These are phyloP conservation scores for Leptobrachium ailaonicum DNA, from an alignment of 2,113 vertebrate species.

Conservation along the genomic window DNA sequence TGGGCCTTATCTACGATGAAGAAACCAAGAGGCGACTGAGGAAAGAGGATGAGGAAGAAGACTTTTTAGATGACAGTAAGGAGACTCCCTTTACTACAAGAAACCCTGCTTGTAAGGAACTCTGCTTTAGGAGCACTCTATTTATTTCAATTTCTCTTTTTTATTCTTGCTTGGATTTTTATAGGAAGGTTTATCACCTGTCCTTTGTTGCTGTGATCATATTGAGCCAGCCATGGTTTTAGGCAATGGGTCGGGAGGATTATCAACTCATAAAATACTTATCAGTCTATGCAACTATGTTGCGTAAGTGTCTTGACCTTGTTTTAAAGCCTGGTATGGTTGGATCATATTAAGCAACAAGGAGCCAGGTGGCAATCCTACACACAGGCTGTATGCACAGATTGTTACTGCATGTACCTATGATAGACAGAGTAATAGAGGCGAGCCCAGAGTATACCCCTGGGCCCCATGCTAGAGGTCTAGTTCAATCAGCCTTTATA, in stretches of 20 bases:
- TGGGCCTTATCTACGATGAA: constrained; percentile 95
- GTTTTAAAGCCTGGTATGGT: constrained; percentile 28
- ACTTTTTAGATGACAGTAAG: constrained; percentile 99
- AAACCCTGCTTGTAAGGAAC: constrained; percentile 79
- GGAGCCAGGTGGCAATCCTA: constrained; percentile 47
- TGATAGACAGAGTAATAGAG: constrained; percentile 49
- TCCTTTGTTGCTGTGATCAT: constrained; percentile 30
- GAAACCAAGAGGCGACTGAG: constrained; percentile 91
- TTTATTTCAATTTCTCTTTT: constrained; percentile 60
- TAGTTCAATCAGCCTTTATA: constrained; percentile 17
- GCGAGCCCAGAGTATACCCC: constrained; percentile 25
- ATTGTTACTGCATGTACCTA: constrained; percentile 38
- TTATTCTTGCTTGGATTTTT: constrained; percentile 58
- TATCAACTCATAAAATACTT: background rate
- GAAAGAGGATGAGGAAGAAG: constrained; percentile 97
- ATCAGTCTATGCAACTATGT: background rate
- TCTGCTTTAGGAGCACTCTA: constrained; percentile 76
- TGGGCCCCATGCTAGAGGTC: constrained; percentile 32
- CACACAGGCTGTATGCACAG: constrained; percentile 45
- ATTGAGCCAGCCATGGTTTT: constrained; percentile 26
- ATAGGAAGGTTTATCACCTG: constrained; percentile 44
- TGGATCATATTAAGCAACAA: constrained; percentile 29
- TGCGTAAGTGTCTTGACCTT: constrained; percentile 15
- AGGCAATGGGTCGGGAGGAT: constrained; percentile 18
- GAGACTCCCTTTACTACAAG: constrained; percentile 83